Evolutionary conservation across 2,113 vertebrate genomes (phyloP).

Genomic region (Psittacus erithacus): DNA sequence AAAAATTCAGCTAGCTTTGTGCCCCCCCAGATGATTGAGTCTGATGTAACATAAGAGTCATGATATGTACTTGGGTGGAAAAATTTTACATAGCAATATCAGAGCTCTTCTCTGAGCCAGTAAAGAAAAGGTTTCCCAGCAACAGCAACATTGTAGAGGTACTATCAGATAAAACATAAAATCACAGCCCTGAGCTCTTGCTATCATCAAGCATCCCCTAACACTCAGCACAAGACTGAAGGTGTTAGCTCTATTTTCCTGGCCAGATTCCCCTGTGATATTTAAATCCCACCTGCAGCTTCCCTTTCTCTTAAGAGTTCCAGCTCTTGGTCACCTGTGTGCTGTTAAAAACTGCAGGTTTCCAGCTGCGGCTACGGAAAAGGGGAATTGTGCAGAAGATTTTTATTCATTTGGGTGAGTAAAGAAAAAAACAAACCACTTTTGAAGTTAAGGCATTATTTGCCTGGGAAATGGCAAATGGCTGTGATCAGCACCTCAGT

Average conservation of each 20-base stretch:
- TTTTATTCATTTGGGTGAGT: background rate
- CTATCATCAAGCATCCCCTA: background rate
- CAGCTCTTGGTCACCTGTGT: background rate
- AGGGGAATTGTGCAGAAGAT: background rate
- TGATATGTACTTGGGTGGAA: background rate
- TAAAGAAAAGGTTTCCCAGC: conserved; percentile 31
- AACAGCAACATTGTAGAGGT: conserved; percentile 18
- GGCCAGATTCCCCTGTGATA: background rate
- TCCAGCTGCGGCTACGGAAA: background rate
- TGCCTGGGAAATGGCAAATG: background rate
- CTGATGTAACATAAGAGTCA: background rate
- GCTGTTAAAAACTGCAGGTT: background rate
- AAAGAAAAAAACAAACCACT: background rate
- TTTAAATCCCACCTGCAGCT: conserved; percentile 10
- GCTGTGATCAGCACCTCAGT: background rate
- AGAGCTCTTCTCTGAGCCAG: background rate
- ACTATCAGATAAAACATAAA: conserved; percentile 30
- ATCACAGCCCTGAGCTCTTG: conserved; percentile 38
- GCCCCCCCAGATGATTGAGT: background rate
- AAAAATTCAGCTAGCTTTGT: background rate
- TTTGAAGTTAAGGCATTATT: background rate
- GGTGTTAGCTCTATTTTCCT: conserved; percentile 37
- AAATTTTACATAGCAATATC: background rate
- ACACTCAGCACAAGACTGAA: conserved; percentile 5
- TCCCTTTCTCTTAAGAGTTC: background rate